These are phyloP conservation scores for Drosophila cognata DNA, from an alignment of 2,888 invertebrate species.

Conservation along the genomic window DNA sequence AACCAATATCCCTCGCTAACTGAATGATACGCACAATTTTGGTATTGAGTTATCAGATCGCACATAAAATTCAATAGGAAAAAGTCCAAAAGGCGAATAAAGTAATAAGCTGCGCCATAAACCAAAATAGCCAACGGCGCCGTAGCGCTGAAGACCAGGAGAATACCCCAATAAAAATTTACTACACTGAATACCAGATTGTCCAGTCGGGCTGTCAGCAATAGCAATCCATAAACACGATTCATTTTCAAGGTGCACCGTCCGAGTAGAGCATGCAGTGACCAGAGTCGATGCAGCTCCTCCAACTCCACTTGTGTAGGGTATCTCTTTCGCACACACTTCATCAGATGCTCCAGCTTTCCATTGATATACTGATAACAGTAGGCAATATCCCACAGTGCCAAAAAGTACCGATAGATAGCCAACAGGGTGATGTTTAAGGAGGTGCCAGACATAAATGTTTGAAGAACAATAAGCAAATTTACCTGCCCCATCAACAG, in stretches of 20 bases:
- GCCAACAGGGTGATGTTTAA: conserved; percentile 33
- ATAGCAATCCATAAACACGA: conserved; percentile 27
- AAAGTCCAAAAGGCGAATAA: conserved; percentile 27
- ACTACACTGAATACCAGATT: conserved; percentile 30
- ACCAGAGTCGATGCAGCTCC: conserved; percentile 51
- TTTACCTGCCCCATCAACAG: neutral
- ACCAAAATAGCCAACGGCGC: neutral
- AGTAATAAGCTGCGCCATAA: conserved; percentile 21
- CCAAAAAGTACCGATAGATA: conserved; percentile 47
- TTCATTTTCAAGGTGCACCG: conserved; percentile 34
- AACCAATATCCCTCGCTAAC: conserved; percentile 21
- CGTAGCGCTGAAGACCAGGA: conserved; percentile 15
- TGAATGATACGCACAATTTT: conserved; percentile 16
- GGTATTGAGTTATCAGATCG: conserved; percentile 39
- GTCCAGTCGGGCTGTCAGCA: conserved; percentile 52
- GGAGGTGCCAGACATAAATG: neutral
- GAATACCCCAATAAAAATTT: conserved; percentile 41
- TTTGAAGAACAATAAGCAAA: neutral
- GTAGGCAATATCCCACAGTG: conserved; percentile 53
- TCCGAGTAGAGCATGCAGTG: conserved; percentile 36
- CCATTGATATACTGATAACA: conserved; percentile 47
- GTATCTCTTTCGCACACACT: neutral
- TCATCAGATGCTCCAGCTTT: conserved; percentile 21
- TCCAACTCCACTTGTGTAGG: conserved; percentile 1
- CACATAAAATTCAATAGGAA: conserved; percentile 53